Conservation (phyloP, 2,797 vertebrate species). For the Hafferia zeledoni region DNA sequence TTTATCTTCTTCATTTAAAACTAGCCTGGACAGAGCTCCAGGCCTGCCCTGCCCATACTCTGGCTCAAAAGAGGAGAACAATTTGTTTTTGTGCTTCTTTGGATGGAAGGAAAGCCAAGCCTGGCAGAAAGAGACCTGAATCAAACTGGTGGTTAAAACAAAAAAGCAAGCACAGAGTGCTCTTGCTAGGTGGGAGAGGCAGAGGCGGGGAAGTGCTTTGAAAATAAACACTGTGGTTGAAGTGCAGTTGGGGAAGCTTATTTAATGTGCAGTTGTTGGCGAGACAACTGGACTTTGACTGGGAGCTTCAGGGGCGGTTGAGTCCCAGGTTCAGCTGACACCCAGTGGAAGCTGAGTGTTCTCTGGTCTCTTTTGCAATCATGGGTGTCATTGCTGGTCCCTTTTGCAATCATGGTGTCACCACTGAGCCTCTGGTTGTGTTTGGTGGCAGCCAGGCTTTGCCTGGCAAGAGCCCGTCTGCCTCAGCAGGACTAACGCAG, state of each 20-base stretch:
- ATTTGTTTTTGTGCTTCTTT: not conserved
- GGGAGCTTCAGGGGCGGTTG: not conserved
- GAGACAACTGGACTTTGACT: not conserved
- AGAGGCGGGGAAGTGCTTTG: slow-evolving; percentile 4
- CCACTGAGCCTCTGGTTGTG: not conserved
- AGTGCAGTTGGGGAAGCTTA: not conserved
- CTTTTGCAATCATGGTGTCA: not conserved
- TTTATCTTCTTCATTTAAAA: not conserved
- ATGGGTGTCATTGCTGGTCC: not conserved
- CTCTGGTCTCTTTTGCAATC: not conserved
- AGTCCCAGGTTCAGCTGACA: not conserved
- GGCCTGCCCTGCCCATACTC: not conserved
- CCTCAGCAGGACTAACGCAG: rapidly evolving
- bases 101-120: not conserved
- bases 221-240: not conserved
- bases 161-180: not conserved
- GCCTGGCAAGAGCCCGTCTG: not conserved
- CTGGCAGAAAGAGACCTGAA: slow-evolving; percentile 1
- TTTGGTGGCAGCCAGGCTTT: not conserved
- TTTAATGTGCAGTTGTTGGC: not conserved
- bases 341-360: not conserved
- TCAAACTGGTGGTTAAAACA: not conserved
- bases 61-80: slow-evolving; percentile 9
- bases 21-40: not conserved
- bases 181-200: not conserved